A percentile compares a stretch with the other conserved stretches of the same genome.
These are phyloP conservation scores for Etheostoma spectabile DNA, from an alignment of 2,113 vertebrate species.

Conservation along the genomic window DNA sequence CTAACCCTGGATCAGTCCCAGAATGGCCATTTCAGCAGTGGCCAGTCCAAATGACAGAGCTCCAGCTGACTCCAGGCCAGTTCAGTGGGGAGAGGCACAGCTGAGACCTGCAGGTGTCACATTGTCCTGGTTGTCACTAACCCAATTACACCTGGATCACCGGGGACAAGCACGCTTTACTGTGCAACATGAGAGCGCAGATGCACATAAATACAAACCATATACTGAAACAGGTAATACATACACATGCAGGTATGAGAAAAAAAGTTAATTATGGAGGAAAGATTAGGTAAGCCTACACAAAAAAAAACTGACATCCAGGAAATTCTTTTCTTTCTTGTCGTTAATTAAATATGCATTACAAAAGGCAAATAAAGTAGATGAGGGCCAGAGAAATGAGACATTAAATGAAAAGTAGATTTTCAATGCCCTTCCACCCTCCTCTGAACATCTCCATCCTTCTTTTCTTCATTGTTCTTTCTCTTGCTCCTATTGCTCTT, in stretches of 20 bases:
- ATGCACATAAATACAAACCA: constrained; percentile 24
- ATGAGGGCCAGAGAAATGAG: constrained; percentile 50
- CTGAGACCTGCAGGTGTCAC: constrained; percentile 80
- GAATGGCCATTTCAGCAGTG: constrained; percentile 46
- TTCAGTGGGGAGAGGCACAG: constrained; percentile 68
- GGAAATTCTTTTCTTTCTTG: constrained; percentile 65
- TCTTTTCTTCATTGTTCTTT: constrained; percentile 35
- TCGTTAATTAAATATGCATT: constrained; percentile 69
- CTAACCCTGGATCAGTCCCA: constrained; percentile 62
- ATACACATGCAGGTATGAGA: constrained; percentile 18
- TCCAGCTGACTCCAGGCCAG: constrained; percentile 78
- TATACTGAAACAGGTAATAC: constrained; percentile 13
- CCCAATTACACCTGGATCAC: constrained; percentile 78
- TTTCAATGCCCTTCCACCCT: constrained; percentile 30
- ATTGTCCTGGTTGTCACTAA: constrained; percentile 81
- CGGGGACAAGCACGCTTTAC: constrained; percentile 40
- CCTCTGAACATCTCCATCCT: constrained; percentile 15
- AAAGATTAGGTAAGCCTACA: constrained; percentile 45
- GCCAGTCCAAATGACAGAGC: constrained; percentile 70
- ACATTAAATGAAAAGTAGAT: constrained; percentile 60
- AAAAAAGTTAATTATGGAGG: not conserved
- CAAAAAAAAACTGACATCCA: constrained; percentile 29
- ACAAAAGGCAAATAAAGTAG: constrained; percentile 59
- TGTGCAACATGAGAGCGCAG: constrained; percentile 34
- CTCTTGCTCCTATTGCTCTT: constrained; percentile 29